Evolutionary conservation across 2,888 invertebrate genomes (phyloP).

Genomic region (Drosophila subquinaria): DNA sequence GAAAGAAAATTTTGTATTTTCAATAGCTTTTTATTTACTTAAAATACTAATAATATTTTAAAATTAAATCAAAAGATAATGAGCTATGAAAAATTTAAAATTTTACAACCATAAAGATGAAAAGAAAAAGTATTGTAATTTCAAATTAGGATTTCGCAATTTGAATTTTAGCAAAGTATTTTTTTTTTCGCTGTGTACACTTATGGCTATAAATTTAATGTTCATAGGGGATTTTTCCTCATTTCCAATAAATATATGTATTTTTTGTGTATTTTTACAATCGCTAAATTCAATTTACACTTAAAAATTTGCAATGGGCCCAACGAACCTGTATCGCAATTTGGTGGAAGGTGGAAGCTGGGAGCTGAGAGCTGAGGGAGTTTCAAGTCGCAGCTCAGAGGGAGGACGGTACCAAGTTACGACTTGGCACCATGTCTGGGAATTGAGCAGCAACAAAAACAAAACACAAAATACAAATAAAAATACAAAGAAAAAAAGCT

Average conservation of each 20-base stretch:
- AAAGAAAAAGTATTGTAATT: too few species aligned
- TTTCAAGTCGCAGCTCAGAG: constrained; percentile 15
- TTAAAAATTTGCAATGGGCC: constrained; percentile 18
- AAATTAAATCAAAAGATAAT: neutral
- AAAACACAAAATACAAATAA: constrained; percentile 23
- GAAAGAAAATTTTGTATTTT: too few species aligned
- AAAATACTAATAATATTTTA: too few species aligned
- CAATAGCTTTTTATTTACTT: too few species aligned
- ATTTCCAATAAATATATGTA: neutral
- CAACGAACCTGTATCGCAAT: constrained; percentile 10
- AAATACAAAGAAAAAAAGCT: constrained; percentile 35
- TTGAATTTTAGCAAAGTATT: neutral
- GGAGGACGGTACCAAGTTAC: constrained; percentile 66
- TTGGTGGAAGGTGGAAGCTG: neutral
- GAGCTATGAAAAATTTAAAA: neutral
- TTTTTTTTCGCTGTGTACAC: neutral
- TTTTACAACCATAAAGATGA: neutral
- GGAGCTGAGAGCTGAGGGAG: constrained; percentile 2
- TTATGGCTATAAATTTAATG: neutral
- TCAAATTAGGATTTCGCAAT: too few species aligned
- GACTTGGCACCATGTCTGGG: constrained; percentile 75
- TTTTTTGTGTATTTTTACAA: constrained; percentile 13
- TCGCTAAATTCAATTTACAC: constrained; percentile 27
- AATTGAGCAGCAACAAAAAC: constrained; percentile 53
- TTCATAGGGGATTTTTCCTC: constrained; percentile 26